Evolutionary conservation across 1,140 invertebrate species (phyloP).

Genomic region (Laodelphax striatellus): DNA sequence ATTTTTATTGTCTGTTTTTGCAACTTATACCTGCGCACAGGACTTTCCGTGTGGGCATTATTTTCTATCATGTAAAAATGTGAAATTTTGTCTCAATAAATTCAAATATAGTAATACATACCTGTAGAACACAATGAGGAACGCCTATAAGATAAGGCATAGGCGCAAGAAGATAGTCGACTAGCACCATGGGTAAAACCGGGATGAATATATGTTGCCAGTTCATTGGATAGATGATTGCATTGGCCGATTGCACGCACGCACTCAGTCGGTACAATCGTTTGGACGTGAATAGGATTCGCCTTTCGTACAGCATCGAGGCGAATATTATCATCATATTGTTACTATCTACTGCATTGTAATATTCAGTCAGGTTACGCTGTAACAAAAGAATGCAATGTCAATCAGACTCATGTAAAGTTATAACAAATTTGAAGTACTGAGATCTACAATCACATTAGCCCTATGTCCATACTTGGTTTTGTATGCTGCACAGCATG

Average conservation of each 20-base stretch:
- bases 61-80: too few species aligned
- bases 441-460: too few species aligned
- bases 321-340: conserved; percentile 93
- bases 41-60: too few species aligned
- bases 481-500: too few species aligned
- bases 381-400: conserved; percentile 37
- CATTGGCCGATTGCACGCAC: conserved; percentile 87
- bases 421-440: too few species aligned
- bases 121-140: conserved; percentile 32
- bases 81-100: too few species aligned
- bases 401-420: too few species aligned
- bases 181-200: conserved; percentile 65
- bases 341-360: conserved; percentile 78
- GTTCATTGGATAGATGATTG: conserved; percentile 90
- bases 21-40: too few species aligned
- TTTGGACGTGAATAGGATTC: conserved; percentile 82
- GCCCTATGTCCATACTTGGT: too few species aligned
- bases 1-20: too few species aligned
- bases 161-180: conserved; percentile 83
- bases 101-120: not conserved
- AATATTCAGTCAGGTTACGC: conserved; percentile 93
- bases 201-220: conserved; percentile 98
- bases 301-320: conserved; percentile 82
- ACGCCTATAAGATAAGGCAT: conserved; percentile 95
- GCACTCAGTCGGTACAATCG: conserved; percentile 77